These are phyloP conservation scores for Mastigias papua DNA, from an alignment of 30 jellyfish, hydroid and myxozoan species.

Conservation along the genomic window DNA sequence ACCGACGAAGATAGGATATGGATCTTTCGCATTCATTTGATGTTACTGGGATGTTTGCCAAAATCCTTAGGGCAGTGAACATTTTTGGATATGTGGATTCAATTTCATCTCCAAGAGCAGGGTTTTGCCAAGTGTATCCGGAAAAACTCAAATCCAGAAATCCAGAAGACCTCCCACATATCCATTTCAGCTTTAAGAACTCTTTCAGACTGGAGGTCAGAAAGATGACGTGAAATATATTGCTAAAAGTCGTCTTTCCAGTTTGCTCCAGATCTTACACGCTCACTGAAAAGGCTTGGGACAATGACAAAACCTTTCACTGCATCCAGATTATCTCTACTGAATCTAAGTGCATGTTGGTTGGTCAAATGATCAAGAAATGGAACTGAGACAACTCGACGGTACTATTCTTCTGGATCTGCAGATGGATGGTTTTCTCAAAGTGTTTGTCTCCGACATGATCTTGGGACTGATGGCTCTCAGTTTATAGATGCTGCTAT, in stretches of 20 bases:
- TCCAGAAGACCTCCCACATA: neutral
- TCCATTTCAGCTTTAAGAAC: neutral
- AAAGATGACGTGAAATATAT: neutral
- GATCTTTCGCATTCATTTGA: neutral
- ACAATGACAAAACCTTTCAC: neutral
- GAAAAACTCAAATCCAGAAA: neutral
- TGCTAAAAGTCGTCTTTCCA: neutral
- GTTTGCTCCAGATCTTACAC: neutral
- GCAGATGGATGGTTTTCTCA: neutral
- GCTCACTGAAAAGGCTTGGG: neutral
- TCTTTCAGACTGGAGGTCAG: neutral
- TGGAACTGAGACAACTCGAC: neutral
- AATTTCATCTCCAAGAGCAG: neutral
- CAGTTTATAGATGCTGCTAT: neutral
- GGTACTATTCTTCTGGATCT: neutral
- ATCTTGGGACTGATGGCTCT: neutral
- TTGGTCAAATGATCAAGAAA: neutral
- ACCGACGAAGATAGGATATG: slow-evolving; percentile 4
- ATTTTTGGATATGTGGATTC: slow-evolving; percentile 4
- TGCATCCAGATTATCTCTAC: neutral
- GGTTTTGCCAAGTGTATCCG: neutral
- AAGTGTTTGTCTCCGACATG: neutral
- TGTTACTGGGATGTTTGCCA: slow-evolving; percentile 30
- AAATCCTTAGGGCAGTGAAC: neutral
- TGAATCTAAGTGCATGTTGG: neutral